Evolutionary conservation across 2,888 invertebrate species (phyloP).

Genomic region (Leucozona laternaria): DNA sequence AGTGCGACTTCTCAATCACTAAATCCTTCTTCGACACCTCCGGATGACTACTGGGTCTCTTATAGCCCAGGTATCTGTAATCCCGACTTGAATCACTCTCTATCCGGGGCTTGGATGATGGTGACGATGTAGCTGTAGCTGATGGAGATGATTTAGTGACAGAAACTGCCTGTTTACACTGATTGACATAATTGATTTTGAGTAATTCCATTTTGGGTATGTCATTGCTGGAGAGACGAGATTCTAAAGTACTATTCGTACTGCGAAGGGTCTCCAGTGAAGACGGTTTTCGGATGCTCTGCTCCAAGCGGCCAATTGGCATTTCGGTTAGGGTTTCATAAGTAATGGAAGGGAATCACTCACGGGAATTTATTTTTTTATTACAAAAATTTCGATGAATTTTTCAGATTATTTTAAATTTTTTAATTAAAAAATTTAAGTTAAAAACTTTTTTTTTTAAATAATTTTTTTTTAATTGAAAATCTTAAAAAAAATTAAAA

Average conservation of each 20-base stretch:
- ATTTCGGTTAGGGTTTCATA: slow-evolving; percentile 76
- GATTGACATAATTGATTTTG: slow-evolving; percentile 83
- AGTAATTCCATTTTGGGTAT: slow-evolving; percentile 83
- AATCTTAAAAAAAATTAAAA: not conserved
- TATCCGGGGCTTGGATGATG: slow-evolving; percentile 74
- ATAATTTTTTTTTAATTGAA: not conserved
- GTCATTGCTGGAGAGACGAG: slow-evolving; percentile 81
- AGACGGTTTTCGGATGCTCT: slow-evolving; percentile 77
- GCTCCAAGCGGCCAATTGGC: slow-evolving; percentile 78
- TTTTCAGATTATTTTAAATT: not conserved
- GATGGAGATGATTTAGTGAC: slow-evolving; percentile 52
- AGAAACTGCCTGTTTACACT: slow-evolving; percentile 79
- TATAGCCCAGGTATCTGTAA: slow-evolving; percentile 73
- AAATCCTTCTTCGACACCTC: slow-evolving; percentile 63
- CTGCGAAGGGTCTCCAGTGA: slow-evolving; percentile 70
- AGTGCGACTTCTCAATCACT: slow-evolving; percentile 22
- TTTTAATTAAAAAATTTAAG: not conserved
- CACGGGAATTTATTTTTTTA: slow-evolving; percentile 34
- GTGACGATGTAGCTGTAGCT: slow-evolving; percentile 63
- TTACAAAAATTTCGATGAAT: slow-evolving; percentile 1
- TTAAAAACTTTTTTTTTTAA: not conserved
- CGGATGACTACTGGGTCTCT: slow-evolving; percentile 59
- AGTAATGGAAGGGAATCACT: slow-evolving; percentile 24
- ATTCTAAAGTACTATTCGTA: slow-evolving; percentile 80
- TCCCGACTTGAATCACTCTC: slow-evolving; percentile 47